These are phyloP conservation scores for Cephalopholis sonnerati DNA, from an alignment of 2,113 vertebrate genomes.

Conservation along the genomic window DNA sequence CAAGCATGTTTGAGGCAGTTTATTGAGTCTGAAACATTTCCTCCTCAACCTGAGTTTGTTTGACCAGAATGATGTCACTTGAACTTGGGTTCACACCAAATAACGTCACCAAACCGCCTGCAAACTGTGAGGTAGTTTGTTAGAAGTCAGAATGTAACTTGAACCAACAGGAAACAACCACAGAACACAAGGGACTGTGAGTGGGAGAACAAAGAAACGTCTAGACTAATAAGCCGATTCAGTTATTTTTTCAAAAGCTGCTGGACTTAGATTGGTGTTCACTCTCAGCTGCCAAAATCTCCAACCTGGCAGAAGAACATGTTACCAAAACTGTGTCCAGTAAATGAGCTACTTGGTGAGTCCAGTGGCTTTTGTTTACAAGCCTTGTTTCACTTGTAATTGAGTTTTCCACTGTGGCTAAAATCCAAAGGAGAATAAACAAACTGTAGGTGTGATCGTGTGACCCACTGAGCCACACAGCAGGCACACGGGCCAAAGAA, in stretches of 20 bases:
- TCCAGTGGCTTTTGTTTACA: slow-evolving; percentile 23
- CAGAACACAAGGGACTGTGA: not conserved
- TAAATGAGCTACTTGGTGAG: not conserved
- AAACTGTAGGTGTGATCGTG: slow-evolving; percentile 10
- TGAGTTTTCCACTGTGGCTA: slow-evolving; percentile 31
- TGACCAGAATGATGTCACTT: slow-evolving; percentile 45
- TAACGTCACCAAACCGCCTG: not conserved
- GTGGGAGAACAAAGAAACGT: not conserved
- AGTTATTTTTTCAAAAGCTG: not conserved
- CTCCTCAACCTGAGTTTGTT: not conserved
- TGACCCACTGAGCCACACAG: slow-evolving; percentile 8
- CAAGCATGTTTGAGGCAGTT: not conserved
- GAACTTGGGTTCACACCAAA: slow-evolving; percentile 34
- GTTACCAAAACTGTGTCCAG: not conserved
- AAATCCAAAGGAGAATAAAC: slow-evolving; percentile 22
- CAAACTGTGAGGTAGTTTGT: slow-evolving; percentile 8
- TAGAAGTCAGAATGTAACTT: slow-evolving; percentile 19
- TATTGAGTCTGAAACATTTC: slow-evolving; percentile 31
- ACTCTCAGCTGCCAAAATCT: not conserved
- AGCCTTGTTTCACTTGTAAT: slow-evolving; percentile 9
- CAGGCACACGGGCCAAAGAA: not conserved
- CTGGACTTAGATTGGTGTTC: not conserved
- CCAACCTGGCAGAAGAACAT: not conserved
- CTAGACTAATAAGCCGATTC: not conserved
- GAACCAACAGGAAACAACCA: slow-evolving; percentile 28